Evolutionary conservation across 2,113 vertebrate genomes (phyloP), one percentile per base, ranked within the genome.

Genomic region (Gymnorhina tibicen): DNA sequence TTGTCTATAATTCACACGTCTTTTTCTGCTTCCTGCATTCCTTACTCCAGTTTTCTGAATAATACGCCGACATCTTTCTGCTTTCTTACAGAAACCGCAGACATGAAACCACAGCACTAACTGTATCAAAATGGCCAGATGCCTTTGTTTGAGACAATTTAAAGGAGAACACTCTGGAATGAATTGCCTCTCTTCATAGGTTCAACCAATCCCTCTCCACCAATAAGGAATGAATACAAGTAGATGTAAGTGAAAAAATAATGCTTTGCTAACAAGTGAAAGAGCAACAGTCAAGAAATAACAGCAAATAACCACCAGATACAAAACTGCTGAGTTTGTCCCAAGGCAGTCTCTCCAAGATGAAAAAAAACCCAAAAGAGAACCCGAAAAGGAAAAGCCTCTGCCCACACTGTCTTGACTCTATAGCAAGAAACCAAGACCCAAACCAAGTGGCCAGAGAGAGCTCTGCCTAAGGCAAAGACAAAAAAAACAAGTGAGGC

Each of bases 351-450:
- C 11, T 64, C 15, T 27, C 14, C 6, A 12, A 85, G 35, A 59
- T 11, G 3, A 33, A 44, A 62, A 41, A 49, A n/a, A 6, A 6
- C 2, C 2, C 16, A 58, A 68, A 52, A 68, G 26, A 44, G 32
- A 32, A 10, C 46, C 14, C 32, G 22, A 37, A 68, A 59, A 44
- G 14, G 32, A 59, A 52, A 44, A 60, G 2, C 11, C 7, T 41
- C 20, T 85, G 32, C 35, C 22, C 8, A 8, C 10, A 2, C 19
- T 56, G 15, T 19, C 21, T 22, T 0, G 0, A 27, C 11, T 77
- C 15, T 13, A 4, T 4, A 46, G 27, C 33, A 33, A 33, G 39
- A 60, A 69, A 46, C 4, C 39, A 53, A 39, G 46, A 69, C 27
- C 12, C 23, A 69, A 16, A 60, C 12, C 27, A 60, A 46, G 15